Base-by-base conservation (phyloP, 2,113 vertebrate genomes). In the Neolamprologus falcicula region DNA sequence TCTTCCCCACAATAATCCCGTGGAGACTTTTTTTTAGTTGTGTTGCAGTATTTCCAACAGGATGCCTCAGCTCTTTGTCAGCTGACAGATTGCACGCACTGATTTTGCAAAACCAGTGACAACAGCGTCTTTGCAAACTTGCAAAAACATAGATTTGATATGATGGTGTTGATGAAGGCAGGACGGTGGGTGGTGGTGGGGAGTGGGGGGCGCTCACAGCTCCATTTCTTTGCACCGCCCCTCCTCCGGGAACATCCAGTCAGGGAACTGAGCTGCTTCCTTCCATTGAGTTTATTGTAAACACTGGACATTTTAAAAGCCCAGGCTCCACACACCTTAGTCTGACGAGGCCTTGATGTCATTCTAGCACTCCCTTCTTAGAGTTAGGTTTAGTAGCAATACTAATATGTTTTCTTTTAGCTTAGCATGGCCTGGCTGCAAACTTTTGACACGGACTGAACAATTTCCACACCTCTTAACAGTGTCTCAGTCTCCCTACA, bases 241-340 rank as follows among this genome's bases (percentile, higher is more conserved):
- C 88, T 90, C 89, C 87, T 90, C 83, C 76, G 57, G 89, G 88
- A 89, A 71, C 54, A 91, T 59, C n/a, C 31, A 92, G 84, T 73
- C 86, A 87, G 89, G 87, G 85, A 92, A 90, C 89, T 24, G 88
- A 91, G 83, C 89, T 2, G 84, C 93, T 93, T 94, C 94, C 94
- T 94, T 89, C 88, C 86, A 87, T 84, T 68, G 21, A 50, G 42
- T 12, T 82, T 61, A 12, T 33, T 87, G 93, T 87, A 85, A 94
- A 94, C 92, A 91, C 71, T 76, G 55, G 68, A 40, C 84, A 71
- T 85, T 86, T 89, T 82, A 89, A 89, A 93, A 86, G 63, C 24
- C 80, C 84, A 53, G 7, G 33, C 79, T 83, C 33, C 78, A 84
- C 54, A 78, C 35, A 37, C 42, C 53, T 57, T 28, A 50, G 63